phyloP scores from a whole-genome alignment of 35 echinoderm and acorn worm genomes.

The Amphiura filiformis region DNA sequence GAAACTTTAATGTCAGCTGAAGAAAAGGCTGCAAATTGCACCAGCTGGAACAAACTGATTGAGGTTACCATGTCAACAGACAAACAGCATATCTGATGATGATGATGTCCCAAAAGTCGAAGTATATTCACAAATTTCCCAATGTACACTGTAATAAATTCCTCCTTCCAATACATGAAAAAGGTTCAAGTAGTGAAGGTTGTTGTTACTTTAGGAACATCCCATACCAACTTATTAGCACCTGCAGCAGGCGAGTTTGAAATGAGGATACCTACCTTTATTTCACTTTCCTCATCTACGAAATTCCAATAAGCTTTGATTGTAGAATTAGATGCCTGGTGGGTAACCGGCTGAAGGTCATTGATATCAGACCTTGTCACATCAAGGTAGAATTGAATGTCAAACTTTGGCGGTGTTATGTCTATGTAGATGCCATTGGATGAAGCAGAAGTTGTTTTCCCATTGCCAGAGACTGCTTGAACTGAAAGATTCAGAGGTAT shows the following conservation, averaged over 20 bases:
- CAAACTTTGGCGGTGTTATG: conserved; percentile 14
- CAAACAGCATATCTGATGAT: no score
- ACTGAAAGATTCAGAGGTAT: background rate
- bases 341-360: background rate
- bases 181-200: no score
- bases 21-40: no score
- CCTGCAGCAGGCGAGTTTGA: background rate
- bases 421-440: conserved; percentile 40
- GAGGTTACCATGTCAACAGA: no score
- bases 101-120: no score
- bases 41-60: no score
- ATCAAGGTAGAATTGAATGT: conserved; percentile 19
- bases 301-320: conserved; percentile 35
- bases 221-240: no score
- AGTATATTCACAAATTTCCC: no score
- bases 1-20: no score
- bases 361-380: background rate
- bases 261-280: background rate
- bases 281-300: conserved; percentile 27
- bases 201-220: no score
- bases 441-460: background rate
- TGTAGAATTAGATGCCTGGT: conserved; percentile 27
- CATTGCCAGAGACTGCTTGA: conserved; percentile 31
- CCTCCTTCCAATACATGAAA: no score
- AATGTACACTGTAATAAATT: no score